A percentile compares a stretch with the other conserved stretches of the same genome.
These are phyloP conservation scores for Acridotheres tristis DNA, from an alignment of 2,797 vertebrate species.

Conservation along the genomic window DNA sequence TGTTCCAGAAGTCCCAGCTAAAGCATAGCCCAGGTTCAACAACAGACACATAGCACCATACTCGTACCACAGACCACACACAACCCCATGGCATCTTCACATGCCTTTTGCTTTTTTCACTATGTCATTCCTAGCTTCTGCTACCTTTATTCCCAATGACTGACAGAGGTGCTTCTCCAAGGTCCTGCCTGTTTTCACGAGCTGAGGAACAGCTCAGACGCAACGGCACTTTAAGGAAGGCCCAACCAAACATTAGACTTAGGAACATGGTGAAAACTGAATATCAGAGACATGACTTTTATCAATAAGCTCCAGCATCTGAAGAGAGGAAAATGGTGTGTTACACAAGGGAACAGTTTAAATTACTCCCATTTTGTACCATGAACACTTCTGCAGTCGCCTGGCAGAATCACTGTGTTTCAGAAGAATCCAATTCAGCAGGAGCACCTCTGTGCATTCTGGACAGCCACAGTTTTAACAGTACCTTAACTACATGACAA, in stretches of 20 bases:
- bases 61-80: neutral
- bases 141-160: neutral
- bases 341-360: neutral
- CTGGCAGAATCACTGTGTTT: neutral
- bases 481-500: neutral
- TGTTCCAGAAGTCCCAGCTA: neutral
- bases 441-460: neutral
- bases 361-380: neutral
- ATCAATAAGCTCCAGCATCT: neutral
- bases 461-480: neutral
- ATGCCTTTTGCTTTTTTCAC: neutral
- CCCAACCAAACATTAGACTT: neutral
- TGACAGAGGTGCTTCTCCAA: neutral
- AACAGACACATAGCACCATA: fast-evolving
- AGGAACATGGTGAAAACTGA: neutral
- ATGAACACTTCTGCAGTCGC: neutral
- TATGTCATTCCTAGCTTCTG: neutral
- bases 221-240: neutral
- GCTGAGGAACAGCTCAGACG: neutral
- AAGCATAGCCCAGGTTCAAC: neutral
- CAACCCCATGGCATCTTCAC: fast-evolving
- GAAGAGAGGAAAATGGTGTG: neutral
- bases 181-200: neutral
- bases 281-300: neutral
- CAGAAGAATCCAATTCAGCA: neutral